Evolutionary conservation across 2,113 vertebrate genomes (phyloP).

Genomic region (Smithornis capensis): DNA sequence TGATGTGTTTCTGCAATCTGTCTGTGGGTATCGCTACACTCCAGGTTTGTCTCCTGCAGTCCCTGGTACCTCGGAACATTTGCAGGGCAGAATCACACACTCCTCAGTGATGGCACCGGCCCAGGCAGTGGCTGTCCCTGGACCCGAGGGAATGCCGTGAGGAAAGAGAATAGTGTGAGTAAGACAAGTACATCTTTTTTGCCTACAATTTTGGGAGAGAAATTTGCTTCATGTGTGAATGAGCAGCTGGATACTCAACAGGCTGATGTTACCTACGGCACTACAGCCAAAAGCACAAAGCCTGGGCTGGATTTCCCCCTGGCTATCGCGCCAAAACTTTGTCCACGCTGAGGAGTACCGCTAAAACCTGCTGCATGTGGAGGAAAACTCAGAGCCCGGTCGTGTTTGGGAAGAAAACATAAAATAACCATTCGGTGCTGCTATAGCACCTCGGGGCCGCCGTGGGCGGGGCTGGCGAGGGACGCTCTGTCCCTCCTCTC

Average conservation of each 20-base stretch:
- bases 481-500: background rate
- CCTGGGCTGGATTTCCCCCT: background rate
- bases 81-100: fast-evolving
- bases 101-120: fast-evolving
- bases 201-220: background rate
- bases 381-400: background rate
- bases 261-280: background rate
- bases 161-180: too few relatives aligned
- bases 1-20: background rate
- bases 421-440: background rate
- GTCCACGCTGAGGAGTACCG: background rate
- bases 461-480: background rate
- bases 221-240: background rate
- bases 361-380: background rate
- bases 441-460: background rate
- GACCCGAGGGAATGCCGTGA: background rate
- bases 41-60: background rate
- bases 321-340: background rate
- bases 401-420: background rate
- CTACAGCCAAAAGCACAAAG: background rate
- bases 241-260: background rate
- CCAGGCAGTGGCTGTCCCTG: background rate
- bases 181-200: fast-evolving
- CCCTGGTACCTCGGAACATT: background rate
- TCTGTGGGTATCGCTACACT: background rate